phyloP scores from a whole-genome alignment of 2,113 vertebrate genomes.

The Chloropsis cyanopogon region DNA sequence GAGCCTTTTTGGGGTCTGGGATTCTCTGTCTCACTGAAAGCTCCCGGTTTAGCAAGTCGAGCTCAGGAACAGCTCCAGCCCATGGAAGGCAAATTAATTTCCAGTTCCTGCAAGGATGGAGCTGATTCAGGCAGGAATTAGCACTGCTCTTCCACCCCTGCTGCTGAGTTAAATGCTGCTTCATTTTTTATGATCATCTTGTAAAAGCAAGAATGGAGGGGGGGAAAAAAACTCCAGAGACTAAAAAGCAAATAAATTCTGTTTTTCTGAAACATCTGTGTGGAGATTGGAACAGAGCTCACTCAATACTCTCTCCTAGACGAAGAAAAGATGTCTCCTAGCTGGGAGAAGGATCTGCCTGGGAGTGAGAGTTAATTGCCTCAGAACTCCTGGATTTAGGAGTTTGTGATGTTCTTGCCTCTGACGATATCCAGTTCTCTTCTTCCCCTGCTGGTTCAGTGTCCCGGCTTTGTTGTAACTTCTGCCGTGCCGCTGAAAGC shows the following conservation, averaged over 20 bases:
- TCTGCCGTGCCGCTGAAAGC: not conserved
- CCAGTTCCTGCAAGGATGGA: not conserved
- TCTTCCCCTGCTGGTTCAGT: not conserved
- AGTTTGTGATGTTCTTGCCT: not conserved
- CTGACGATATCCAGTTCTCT: not conserved
- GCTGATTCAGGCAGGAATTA: not conserved
- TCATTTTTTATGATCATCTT: not conserved
- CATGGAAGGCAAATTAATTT: not conserved
- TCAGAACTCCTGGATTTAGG: not conserved
- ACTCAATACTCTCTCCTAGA: not conserved
- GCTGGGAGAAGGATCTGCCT: not conserved
- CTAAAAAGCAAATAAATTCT: not conserved
- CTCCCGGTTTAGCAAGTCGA: not conserved
- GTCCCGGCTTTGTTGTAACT: not conserved
- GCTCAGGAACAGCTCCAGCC: not conserved
- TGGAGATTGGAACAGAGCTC: not conserved
- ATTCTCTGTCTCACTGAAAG: not conserved
- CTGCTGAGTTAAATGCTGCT: not conserved
- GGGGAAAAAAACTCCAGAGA: accelerated
- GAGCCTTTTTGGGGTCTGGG: not conserved
- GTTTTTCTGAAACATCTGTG: not conserved
- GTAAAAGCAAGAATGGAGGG: not conserved
- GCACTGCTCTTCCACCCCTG: not conserved
- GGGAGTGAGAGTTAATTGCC: not conserved
- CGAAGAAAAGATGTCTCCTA: not conserved